Conservation (phyloP, 2,113 vertebrate genomes). For the Burhinus oedicnemus region DNA sequence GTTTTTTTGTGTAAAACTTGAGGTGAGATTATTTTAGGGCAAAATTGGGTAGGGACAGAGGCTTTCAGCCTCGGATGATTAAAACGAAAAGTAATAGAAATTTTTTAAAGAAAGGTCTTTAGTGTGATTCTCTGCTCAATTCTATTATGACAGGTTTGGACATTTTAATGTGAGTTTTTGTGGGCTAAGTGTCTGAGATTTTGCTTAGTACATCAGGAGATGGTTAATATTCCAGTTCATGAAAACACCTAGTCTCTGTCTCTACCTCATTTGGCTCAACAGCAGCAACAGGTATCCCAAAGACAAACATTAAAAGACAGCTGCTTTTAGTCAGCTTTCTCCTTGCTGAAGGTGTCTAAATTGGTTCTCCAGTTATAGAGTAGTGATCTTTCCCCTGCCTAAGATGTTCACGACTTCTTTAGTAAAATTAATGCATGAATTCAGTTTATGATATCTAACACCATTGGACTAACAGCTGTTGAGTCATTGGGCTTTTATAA, state of each 20-base stretch:
- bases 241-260: background rate
- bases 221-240: background rate
- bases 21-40: background rate
- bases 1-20: background rate
- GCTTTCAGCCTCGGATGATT: background rate
- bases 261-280: background rate
- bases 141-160: background rate
- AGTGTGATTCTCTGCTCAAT: background rate
- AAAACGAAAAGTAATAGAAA: background rate
- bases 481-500: background rate
- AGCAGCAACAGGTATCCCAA: background rate
- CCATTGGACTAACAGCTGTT: background rate
- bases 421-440: background rate
- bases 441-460: background rate
- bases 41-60: background rate
- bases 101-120: background rate
- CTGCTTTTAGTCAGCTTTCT: background rate
- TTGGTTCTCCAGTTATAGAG: background rate
- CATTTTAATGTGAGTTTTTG: background rate
- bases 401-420: background rate
- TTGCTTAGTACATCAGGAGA: background rate
- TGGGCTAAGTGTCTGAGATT: background rate
- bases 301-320: background rate
- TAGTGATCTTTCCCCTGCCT: background rate
- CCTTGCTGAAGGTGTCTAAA: background rate